These are phyloP conservation scores for Ophiodon elongatus DNA, from an alignment of 2,113 vertebrate species.

Conservation along the genomic window DNA sequence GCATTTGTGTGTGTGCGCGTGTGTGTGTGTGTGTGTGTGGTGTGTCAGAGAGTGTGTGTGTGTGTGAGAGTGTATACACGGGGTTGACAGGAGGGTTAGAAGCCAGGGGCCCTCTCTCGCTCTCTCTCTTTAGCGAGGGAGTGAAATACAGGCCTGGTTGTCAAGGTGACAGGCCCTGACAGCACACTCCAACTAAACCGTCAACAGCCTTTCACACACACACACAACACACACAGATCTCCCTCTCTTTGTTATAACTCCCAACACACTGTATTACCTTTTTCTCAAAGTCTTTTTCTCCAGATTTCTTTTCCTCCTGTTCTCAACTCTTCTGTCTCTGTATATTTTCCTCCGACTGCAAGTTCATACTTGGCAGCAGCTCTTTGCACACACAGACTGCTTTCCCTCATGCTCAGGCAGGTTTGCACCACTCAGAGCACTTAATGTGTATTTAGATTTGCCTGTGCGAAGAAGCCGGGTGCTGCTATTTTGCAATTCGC, in stretches of 20 bases:
- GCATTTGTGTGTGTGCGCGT: conserved; percentile 37
- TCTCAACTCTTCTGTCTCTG: background rate
- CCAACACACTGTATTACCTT: background rate
- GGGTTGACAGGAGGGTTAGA: conserved; percentile 65
- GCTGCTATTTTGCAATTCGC: conserved; percentile 31
- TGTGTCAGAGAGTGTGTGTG: background rate
- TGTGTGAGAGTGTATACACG: conserved; percentile 34
- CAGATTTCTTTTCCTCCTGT: background rate
- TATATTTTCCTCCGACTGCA: conserved; percentile 38
- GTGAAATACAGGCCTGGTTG: conserved; percentile 74
- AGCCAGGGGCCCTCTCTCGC: conserved; percentile 65
- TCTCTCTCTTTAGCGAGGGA: conserved; percentile 59
- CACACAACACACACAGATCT: conserved; percentile 26
- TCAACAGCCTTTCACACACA: conserved; percentile 55
- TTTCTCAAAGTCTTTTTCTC: conserved; percentile 12
- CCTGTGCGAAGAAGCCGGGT: conserved; percentile 6
- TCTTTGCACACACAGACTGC: conserved; percentile 28
- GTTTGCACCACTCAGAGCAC: conserved; percentile 37
- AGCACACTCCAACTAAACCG: conserved; percentile 53
- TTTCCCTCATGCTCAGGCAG: conserved; percentile 60
- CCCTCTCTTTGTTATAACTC: conserved; percentile 13
- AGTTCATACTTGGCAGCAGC: conserved; percentile 47
- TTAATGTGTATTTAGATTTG: conserved; percentile 39
- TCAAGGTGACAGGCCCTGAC: conserved; percentile 73
- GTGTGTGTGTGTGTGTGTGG: conserved; percentile 45